Base-by-base conservation (phyloP, 2,113 vertebrate species). In the Entomyzon cyanotis region DNA sequence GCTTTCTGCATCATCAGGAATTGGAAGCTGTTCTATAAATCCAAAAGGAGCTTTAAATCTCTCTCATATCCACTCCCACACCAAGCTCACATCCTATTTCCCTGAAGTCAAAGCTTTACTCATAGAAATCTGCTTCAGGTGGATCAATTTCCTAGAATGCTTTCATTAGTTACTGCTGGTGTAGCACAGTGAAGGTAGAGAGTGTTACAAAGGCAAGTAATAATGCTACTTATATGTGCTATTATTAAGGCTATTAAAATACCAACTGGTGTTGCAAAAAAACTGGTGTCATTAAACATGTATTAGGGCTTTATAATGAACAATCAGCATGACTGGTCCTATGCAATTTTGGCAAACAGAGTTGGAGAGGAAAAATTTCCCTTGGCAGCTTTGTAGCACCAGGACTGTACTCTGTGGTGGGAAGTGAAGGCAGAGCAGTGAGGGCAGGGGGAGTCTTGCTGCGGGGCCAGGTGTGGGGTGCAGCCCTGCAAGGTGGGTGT, bases 1-100 rank as follows among this genome's bases (percentile, higher is more conserved):
- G 33, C 42, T 64, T 95, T 87, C 69, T 93, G 33, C 65, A 84
- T 91, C n/a, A 82, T 46, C 42, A 90, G 65, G 80, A 90, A 71
- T 35, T 86, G 71, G 44, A 84, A 74, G 42, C 21, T 58, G 23
- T 75, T 80, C 33, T 50, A 12, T 75, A 84, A 55, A n/a, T 92
- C 78, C 21, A 50, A 49, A 89, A 80, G 70, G 17, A 71, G 8
- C 46, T 68, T 78, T 33, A 82, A 28, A 83, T 92, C 49, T 91
- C 44, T 91, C 59, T 67, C 63, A 52, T 24, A 82, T 18, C 24
- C 69, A 69, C 39, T 64, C 42, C 20, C 41, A 69, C n/a, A 56
- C 7, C 2, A 11, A 89, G 28, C 33, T 87, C 9, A 49, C 44
- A 49, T 65, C 19, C 17, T 17, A 35, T 60, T 87, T 85, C 55